Percentiles rank a stretch among this genome's conserved stretches.
Conservation (phyloP, 2,113 vertebrate species). For the Gymnobelideus leadbeateri region DNA sequence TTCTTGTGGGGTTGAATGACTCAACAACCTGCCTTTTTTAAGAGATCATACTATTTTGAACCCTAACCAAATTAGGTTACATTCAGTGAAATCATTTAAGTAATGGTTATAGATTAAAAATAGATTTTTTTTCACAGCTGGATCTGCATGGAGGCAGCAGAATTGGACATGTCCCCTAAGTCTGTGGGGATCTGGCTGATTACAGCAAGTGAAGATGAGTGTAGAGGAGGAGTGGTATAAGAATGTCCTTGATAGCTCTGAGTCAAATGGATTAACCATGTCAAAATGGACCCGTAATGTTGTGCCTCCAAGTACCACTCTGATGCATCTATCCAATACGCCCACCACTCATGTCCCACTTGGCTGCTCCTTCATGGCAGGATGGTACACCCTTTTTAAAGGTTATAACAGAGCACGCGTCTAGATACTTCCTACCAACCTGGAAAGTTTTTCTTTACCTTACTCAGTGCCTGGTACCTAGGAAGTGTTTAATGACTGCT, state of each 20-base stretch:
- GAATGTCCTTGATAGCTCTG: neutral
- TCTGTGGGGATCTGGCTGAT: neutral
- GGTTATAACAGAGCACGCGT: neutral
- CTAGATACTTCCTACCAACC: neutral
- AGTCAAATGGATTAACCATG: neutral
- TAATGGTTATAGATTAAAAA: neutral
- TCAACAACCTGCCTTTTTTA: neutral
- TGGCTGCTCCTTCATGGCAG: neutral
- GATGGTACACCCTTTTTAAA: neutral
- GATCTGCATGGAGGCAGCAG: neutral
- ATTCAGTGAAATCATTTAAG: neutral
- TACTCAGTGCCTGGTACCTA: neutral
- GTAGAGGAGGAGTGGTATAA: neutral
- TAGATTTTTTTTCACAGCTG: neutral
- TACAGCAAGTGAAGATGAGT: neutral
- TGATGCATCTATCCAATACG: neutral
- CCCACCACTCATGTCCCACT: neutral
- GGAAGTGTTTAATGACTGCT: neutral
- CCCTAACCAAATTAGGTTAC: neutral
- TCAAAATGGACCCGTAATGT: neutral
- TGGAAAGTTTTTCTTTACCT: neutral
- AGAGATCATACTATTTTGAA: neutral
- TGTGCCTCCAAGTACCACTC: neutral
- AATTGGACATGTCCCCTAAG: neutral
- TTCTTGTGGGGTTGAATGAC: too few species aligned